These are phyloP conservation scores for Formica selysi DNA, from an alignment of 1,140 invertebrate species.

Conservation along the genomic window DNA sequence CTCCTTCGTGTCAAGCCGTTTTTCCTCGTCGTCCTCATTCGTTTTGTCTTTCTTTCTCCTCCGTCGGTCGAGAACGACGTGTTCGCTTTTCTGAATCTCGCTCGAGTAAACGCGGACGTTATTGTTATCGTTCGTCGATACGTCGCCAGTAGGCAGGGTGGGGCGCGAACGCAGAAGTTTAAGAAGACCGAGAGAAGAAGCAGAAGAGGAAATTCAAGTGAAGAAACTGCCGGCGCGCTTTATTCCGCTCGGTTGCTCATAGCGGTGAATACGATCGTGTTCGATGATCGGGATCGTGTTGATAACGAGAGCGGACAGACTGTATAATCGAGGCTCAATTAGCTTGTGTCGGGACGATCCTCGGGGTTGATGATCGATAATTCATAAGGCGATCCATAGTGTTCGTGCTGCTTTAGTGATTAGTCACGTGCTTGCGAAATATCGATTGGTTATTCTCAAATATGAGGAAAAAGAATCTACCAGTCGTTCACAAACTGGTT, in stretches of 20 bases:
- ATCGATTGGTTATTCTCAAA: slow-evolving; percentile 22
- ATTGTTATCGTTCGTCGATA: slow-evolving; percentile 59
- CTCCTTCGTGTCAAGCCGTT: slow-evolving; percentile 59
- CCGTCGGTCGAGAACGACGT: slow-evolving; percentile 8
- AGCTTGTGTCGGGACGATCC: slow-evolving; percentile 13
- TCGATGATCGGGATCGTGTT: slow-evolving; percentile 51
- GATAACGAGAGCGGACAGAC: slow-evolving; percentile 50
- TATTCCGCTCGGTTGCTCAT: slow-evolving; percentile 55
- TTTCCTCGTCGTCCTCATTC: neutral
- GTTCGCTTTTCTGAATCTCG: slow-evolving; percentile 42
- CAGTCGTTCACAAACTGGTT: slow-evolving; percentile 83
- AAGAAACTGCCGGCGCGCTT: slow-evolving; percentile 59
- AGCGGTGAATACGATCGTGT: slow-evolving; percentile 49
- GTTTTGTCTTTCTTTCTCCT: neutral
- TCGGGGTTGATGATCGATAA: slow-evolving; percentile 43
- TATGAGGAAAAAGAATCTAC: slow-evolving; percentile 81
- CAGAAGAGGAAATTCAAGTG: slow-evolving; percentile 60
- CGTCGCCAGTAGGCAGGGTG: slow-evolving; percentile 47
- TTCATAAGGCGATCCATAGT: slow-evolving; percentile 54
- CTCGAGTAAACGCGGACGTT: slow-evolving; percentile 49
- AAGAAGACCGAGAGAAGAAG: slow-evolving; percentile 54
- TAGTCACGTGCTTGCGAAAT: slow-evolving; percentile 53
- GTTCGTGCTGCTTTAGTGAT: slow-evolving; percentile 19
- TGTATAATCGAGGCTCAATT: slow-evolving; percentile 43
- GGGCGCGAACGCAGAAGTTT: slow-evolving; percentile 34